Evolutionary conservation across 2,797 vertebrate genomes (phyloP).

Genomic region (Myotis vivesi): DNA sequence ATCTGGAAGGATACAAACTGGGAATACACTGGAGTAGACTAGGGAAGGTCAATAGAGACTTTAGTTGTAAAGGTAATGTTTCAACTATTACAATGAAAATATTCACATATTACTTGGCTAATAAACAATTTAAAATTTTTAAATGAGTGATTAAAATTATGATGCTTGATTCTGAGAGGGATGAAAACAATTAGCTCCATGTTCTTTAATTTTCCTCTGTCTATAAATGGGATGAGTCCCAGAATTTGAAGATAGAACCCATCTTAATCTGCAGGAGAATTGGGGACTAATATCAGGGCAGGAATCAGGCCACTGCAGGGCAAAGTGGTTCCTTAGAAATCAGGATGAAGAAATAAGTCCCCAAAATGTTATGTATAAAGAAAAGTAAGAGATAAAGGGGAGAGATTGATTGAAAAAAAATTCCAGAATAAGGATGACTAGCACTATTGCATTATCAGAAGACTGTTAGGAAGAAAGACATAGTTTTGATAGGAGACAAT

Average conservation of each 20-base stretch:
- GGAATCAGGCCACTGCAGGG: background rate
- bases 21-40: background rate
- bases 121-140: constrained; percentile 55
- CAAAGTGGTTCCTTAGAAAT: background rate
- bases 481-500: background rate
- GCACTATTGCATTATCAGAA: background rate
- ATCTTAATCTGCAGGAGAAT: background rate
- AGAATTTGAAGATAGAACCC: background rate
- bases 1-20: background rate
- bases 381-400: background rate
- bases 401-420: background rate
- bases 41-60: background rate
- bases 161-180: background rate
- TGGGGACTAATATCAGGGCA: background rate
- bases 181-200: constrained; percentile 14
- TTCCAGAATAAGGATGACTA: background rate
- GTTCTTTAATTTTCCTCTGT: constrained; percentile 47
- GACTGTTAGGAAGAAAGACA: background rate
- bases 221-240: constrained; percentile 9
- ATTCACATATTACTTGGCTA: constrained; percentile 53
- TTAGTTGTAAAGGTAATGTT: constrained; percentile 13
- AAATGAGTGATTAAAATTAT: constrained; percentile 50
- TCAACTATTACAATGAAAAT: constrained; percentile 55
- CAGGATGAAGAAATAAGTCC: background rate
- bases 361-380: background rate